A percentile compares a stretch with the other conserved stretches of the same genome.
phyloP scores from a whole-genome alignment of 37 sponge, comb jelly and placozoan species.

The Spongilla lacustris region DNA sequence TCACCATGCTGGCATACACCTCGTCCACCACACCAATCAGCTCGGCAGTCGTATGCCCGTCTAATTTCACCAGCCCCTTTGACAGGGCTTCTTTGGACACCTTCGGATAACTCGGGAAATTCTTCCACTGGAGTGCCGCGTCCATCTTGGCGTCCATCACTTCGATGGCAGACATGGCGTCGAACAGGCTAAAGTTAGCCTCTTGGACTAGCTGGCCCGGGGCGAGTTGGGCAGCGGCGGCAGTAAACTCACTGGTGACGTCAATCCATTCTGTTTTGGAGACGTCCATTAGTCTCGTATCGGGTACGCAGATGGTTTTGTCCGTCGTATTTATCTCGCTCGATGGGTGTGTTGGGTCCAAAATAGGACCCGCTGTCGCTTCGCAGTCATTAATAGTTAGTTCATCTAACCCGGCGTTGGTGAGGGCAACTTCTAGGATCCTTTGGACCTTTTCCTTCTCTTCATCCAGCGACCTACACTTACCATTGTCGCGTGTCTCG shows the following conservation, averaged over 20 bases:
- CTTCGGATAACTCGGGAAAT: slow-evolving; percentile 46
- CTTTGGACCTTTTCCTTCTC: slow-evolving; percentile 10
- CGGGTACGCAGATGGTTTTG: background rate
- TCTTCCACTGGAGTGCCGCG: slow-evolving; percentile 65
- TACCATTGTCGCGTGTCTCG: background rate
- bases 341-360: background rate
- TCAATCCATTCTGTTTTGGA: slow-evolving; percentile 66
- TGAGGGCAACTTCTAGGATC: slow-evolving; percentile 49
- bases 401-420: slow-evolving; percentile 11
- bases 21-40: slow-evolving; percentile 92
- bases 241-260: slow-evolving; percentile 51
- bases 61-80: slow-evolving; percentile 53
- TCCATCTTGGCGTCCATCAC: slow-evolving; percentile 96
- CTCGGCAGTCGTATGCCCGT: slow-evolving; percentile 59
- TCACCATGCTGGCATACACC: slow-evolving; percentile 82
- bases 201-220: slow-evolving; percentile 84
- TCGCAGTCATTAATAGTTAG: slow-evolving; percentile 3
- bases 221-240: slow-evolving; percentile 24
- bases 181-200: slow-evolving; percentile 82
- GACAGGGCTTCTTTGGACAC: slow-evolving; percentile 62
- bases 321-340: background rate
- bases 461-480: background rate
- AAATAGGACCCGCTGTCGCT: background rate
- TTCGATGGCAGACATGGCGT: slow-evolving; percentile 98
- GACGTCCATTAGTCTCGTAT: background rate